phyloP scores from a whole-genome alignment of 2,113 vertebrate species.

The Ameiurus melas region DNA sequence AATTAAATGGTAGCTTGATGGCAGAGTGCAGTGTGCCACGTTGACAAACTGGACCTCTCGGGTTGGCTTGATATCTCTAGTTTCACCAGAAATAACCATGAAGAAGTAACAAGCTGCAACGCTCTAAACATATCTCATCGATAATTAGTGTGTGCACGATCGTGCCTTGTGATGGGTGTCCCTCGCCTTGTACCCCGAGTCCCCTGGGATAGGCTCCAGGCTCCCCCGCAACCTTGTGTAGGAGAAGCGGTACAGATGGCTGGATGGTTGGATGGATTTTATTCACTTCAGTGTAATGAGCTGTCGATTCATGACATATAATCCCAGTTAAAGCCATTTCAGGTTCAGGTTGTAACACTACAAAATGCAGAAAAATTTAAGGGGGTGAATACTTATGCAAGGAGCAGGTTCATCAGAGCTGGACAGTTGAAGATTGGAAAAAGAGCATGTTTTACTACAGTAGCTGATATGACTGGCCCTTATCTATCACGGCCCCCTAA shows the following conservation, averaged over 20 bases:
- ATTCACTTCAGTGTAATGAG: neutral
- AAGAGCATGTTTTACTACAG: neutral
- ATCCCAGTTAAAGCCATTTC: neutral
- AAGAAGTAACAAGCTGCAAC: neutral
- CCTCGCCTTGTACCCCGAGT: too few relatives aligned
- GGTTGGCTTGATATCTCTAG: neutral
- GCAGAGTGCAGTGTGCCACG: neutral
- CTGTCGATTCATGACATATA: neutral
- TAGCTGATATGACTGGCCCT: neutral
- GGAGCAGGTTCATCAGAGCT: neutral
- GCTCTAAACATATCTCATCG: neutral
- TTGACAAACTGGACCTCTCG: neutral
- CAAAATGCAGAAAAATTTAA: neutral
- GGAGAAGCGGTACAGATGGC: too few relatives aligned
- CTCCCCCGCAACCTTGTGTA: too few relatives aligned
- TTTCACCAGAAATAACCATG: neutral
- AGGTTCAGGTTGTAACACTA: neutral
- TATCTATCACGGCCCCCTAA: too few relatives aligned
- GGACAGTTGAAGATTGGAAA: neutral
- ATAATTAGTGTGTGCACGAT: neutral
- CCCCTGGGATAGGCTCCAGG: too few relatives aligned
- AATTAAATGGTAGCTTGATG: neutral
- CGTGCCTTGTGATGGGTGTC: too few relatives aligned
- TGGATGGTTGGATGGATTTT: neutral
- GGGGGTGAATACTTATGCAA: neutral